Evolutionary conservation across 1,140 invertebrate species (phyloP), one percentile per base, ranked within the genome.

Genomic region (Papilio xuthus): DNA sequence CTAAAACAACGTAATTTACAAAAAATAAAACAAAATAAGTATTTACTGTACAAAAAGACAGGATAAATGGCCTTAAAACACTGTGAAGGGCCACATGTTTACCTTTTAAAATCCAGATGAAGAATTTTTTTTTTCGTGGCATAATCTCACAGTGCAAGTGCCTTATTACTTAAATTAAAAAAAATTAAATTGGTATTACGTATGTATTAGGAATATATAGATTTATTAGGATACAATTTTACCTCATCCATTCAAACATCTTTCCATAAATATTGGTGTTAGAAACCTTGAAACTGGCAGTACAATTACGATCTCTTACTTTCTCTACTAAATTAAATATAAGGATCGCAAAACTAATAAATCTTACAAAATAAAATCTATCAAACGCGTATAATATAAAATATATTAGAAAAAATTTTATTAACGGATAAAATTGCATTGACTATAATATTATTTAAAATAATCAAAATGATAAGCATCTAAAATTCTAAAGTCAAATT

Each of bases 241-340:
- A 84, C 80, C 82, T 85, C 80, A 80, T n/a, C n/a, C 84, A 85
- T 73, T 84, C 82, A 83, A 74, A 77, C 85, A 82, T 83, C 79
- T 86, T 84, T 81, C 77, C 82, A 81, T 82, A 86, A 15, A 67
- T 56, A 75, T 91, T 91, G 89, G 89, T 90, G 90, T 93, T 91
- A 90, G 87, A 86, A 89, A 91, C 89, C 89, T 89, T 89, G 82
- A 86, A 88, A 88, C 90, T 93, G 92, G 92, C 90, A 93, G 92
- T 92, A 88, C 83, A 78, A 88, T 37, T 90, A 90, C 90, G 87
- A 89, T 84, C 85, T 88, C 84, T 88, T 92, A 88, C 83, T 83
- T 81, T 87, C 81, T 85, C 84, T 88, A 89, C 84, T 81, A 80
- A 84, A 81, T 78, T 60, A 83, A 87, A 86, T 78, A 86, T 81